Evolutionary conservation across 2,888 invertebrate genomes (phyloP).

Genomic region (Trissolcus brochymenae): DNA sequence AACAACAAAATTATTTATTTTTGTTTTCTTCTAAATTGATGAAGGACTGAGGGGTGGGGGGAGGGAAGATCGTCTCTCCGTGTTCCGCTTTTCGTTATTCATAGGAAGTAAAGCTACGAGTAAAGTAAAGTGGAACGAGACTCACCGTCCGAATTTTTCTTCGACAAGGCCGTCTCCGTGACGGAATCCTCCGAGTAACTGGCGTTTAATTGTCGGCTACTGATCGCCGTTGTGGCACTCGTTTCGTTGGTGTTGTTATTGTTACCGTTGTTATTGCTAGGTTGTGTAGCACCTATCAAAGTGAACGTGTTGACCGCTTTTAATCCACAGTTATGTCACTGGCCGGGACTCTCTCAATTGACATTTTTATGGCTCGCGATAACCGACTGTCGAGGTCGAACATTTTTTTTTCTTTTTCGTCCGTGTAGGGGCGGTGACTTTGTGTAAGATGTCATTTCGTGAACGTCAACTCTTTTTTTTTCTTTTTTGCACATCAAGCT

Average conservation of each 20-base stretch:
- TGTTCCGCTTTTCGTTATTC: slow-evolving; percentile 13
- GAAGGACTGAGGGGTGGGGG: neutral
- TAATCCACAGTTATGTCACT: slow-evolving; percentile 22
- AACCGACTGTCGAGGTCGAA: slow-evolving; percentile 6
- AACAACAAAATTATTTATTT: no score
- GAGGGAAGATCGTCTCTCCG: neutral
- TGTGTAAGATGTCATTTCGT: slow-evolving; percentile 14
- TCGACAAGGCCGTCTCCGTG: slow-evolving; percentile 86
- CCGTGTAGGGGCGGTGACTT: slow-evolving; percentile 36
- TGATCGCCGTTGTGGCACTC: slow-evolving; percentile 60
- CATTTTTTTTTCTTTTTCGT: neutral
- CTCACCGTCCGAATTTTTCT: slow-evolving; percentile 92
- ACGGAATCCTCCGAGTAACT: slow-evolving; percentile 90
- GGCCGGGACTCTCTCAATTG: slow-evolving; percentile 11
- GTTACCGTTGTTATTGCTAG: slow-evolving; percentile 63
- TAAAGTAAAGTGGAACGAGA: slow-evolving; percentile 59
- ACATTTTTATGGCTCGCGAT: slow-evolving; percentile 6
- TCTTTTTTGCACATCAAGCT: slow-evolving; percentile 4
- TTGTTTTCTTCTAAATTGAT: neutral
- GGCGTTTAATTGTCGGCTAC: slow-evolving; percentile 80
- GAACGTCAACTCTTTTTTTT: slow-evolving; percentile 1
- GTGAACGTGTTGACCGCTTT: slow-evolving; percentile 37
- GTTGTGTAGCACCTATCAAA: slow-evolving; percentile 58
- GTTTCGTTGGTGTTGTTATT: slow-evolving; percentile 58
- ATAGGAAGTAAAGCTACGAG: slow-evolving; percentile 28